Evolutionary conservation across 2,113 vertebrate genomes (phyloP), one percentile per base, ranked within the genome.

Genomic region (Zosterops lateralis): DNA sequence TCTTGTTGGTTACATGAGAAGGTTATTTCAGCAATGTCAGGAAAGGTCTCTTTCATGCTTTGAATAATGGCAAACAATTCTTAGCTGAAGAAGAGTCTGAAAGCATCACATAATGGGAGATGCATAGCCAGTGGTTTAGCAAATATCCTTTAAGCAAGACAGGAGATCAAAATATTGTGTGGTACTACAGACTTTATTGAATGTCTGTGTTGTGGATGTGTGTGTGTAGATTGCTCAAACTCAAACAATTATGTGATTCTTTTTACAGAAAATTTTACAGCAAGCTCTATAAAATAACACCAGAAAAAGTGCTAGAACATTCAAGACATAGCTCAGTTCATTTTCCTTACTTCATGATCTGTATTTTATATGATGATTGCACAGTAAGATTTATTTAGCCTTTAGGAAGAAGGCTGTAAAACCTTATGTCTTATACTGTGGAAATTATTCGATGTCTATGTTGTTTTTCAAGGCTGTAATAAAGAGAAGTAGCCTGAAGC

Each of bases 221-320:
- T 17, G 9, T 68, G 17, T 54, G 17, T 28, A n/a, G 24, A 10
- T 90, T 38, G 48, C 38, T 72, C 32, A 60, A 40, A 80, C 9
- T 34, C 0, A 0, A 25, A 34, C 50, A 47, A 31, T 77, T 79
- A 20, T 79, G 34, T 74, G 31, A 14, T n/a, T 24, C 14, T 47
- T 74, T 88, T 57, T 67, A n/a, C 31, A 57, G 36, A 71, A 50
- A 3, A 21, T 53, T 18, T 66, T 71, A 24, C 16, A 45, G 51
- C n/a, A 57, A 51, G 53, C 36, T 4, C 13, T 70, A 8, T 42
- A 38, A 57, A 92, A 44, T 29, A 81, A 17, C 8, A 44, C 21
- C 5, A 28, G 36, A 44, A 61, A 50, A 56, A 20, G 5, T 28
- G 9, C 29, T 72, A 34, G n/a, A 60, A 34, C n/a, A 47, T 54